Conservation (phyloP, 2,113 vertebrate species). For the Plecturocebus donacophilus region DNA sequence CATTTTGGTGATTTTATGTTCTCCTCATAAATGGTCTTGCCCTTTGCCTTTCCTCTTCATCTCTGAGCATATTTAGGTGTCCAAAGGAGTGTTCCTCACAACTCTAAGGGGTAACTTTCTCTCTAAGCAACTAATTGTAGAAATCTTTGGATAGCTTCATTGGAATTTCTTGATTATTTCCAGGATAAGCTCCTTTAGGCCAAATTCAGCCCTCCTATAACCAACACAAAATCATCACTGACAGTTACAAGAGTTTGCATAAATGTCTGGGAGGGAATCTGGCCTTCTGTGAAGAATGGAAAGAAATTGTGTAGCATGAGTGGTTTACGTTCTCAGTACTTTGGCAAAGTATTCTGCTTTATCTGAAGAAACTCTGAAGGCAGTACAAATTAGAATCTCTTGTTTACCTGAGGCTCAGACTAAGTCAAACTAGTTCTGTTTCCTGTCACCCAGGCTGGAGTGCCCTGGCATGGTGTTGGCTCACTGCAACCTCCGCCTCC, state of each 20-base stretch:
- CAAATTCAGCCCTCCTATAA: constrained; percentile 63
- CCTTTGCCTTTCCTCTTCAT: not conserved
- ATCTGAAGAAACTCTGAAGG: constrained; percentile 38
- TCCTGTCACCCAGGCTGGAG: not conserved
- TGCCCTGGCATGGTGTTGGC: too few species aligned
- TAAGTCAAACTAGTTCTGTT: not conserved
- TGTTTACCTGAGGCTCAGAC: not conserved
- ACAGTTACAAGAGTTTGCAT: constrained; percentile 50
- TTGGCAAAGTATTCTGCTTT: not conserved
- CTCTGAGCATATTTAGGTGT: not conserved
- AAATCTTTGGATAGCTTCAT: constrained; percentile 56
- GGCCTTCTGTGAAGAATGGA: constrained; percentile 47
- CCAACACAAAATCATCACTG: constrained; percentile 61
- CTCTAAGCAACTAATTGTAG: constrained; percentile 68
- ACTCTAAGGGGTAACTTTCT: constrained; percentile 40
- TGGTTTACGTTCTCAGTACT: constrained; percentile 33
- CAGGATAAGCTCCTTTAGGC: constrained; percentile 68
- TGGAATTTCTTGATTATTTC: constrained; percentile 77
- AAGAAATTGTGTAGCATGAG: constrained; percentile 46
- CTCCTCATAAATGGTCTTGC: not conserved
- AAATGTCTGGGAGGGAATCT: constrained; percentile 49
- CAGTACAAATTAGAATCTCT: not conserved
- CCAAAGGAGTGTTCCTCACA: constrained; percentile 28
- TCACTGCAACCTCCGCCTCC: too few species aligned
- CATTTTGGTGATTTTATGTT: not conserved